phyloP scores from a whole-genome alignment of 2,888 invertebrate species.

The Drosophila mimetica region DNA sequence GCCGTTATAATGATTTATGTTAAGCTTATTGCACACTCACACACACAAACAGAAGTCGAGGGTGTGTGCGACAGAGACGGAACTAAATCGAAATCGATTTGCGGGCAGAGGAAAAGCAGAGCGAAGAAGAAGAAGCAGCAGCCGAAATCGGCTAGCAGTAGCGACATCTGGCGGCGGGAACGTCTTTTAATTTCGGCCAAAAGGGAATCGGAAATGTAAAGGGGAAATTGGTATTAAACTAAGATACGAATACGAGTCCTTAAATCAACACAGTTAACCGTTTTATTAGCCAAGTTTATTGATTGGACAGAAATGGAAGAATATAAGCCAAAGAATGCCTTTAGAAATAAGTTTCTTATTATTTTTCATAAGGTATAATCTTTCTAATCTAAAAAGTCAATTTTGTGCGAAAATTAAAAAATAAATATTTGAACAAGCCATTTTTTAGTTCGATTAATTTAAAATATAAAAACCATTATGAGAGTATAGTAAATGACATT shows the following conservation, averaged over 20 bases:
- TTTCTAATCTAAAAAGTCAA: no score
- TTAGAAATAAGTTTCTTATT: no score
- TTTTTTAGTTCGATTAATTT: no score
- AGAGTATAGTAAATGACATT: no score
- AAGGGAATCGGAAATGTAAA: conserved; percentile 16
- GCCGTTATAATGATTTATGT: conserved; percentile 75
- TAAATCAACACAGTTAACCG: conserved; percentile 8
- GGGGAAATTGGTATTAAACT: conserved; percentile 25
- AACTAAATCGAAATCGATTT: conserved; percentile 46
- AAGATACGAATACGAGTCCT: background rate
- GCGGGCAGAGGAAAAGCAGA: conserved; percentile 29
- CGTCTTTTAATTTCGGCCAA: conserved; percentile 4
- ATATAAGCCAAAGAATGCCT: background rate
- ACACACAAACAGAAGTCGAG: conserved; percentile 28
- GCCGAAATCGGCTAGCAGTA: conserved; percentile 7
- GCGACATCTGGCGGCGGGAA: conserved; percentile 19
- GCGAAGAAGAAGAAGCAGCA: conserved; percentile 7
- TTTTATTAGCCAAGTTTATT: conserved; percentile 9
- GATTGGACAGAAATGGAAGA: no score
- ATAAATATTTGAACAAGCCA: no score
- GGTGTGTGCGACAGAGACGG: conserved; percentile 29
- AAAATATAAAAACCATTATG: no score
- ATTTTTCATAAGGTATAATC: no score
- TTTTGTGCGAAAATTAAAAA: no score
- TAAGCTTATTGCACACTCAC: conserved; percentile 59